A percentile compares a stretch with the other conserved stretches of the same genome.
phyloP scores from a whole-genome alignment of 1,140 invertebrate genomes.

The Cylas formicarius region DNA sequence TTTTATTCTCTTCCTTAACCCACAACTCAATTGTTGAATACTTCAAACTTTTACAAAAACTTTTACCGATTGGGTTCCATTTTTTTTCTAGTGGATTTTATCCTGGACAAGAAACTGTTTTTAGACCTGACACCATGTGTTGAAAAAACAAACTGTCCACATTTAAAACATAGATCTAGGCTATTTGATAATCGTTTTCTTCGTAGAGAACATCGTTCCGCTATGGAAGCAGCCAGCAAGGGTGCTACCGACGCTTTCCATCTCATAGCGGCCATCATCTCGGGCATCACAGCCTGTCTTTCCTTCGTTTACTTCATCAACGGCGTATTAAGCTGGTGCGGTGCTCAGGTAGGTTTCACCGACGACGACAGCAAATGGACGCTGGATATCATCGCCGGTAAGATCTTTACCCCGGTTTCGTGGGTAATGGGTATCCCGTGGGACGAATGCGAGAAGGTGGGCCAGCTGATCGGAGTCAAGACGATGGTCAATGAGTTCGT shows the following conservation, averaged over 20 bases:
- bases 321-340: constrained; percentile 70
- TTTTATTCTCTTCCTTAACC: too few species aligned
- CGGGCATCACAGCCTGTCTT: constrained; percentile 88
- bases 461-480: constrained; percentile 78
- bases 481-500: constrained; percentile 90
- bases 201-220: constrained; percentile 69
- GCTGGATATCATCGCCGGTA: constrained; percentile 69
- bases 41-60: too few species aligned
- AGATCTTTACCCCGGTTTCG: constrained; percentile 75
- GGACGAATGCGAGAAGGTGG: constrained; percentile 71
- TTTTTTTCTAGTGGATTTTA: too few species aligned
- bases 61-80: too few species aligned
- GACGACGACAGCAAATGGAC: constrained; percentile 42
- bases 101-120: too few species aligned
- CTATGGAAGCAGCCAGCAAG: constrained; percentile 81
- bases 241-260: constrained; percentile 76
- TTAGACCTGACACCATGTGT: too few species aligned
- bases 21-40: too few species aligned
- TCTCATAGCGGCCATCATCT: constrained; percentile 81
- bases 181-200: too few species aligned
- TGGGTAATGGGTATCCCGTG: constrained; percentile 69
- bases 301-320: constrained; percentile 81
- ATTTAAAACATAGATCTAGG: too few species aligned
- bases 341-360: constrained; percentile 58
- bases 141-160: too few species aligned